These are phyloP conservation scores for Phaenicophaeus curvirostris DNA, from an alignment of 2,797 vertebrate species.

Conservation along the genomic window DNA sequence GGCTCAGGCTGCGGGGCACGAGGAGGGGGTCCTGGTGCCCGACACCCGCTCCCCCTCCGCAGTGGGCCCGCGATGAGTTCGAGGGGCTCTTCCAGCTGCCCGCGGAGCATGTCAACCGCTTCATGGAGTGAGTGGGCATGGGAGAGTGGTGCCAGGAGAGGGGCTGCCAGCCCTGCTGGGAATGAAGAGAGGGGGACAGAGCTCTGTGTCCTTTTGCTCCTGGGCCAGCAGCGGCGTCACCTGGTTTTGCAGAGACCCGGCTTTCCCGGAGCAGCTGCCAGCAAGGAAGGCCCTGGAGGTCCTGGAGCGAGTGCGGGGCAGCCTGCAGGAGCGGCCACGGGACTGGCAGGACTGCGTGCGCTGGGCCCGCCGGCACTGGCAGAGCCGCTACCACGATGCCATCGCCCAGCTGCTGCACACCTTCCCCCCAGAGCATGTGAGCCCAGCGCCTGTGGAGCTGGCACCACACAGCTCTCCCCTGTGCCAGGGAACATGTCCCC, in stretches of 20 bases:
- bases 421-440: conserved; percentile 82
- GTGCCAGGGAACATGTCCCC: accelerated
- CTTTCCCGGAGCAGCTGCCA: conserved; percentile 68
- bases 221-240: background rate
- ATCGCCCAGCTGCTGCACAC: conserved; percentile 82
- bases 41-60: background rate
- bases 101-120: conserved; percentile 82
- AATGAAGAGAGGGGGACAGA: background rate
- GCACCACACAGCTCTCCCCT: accelerated
- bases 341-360: conserved; percentile 84
- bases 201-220: accelerated
- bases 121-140: conserved; percentile 79
- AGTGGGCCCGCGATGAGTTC: conserved; percentile 93
- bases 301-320: conserved; percentile 71
- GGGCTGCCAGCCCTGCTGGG: accelerated
- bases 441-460: accelerated
- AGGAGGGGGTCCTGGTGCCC: accelerated
- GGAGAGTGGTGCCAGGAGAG: no score
- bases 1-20: background rate
- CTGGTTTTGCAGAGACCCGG: conserved; percentile 72
- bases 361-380: conserved; percentile 87
- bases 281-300: conserved; percentile 73
- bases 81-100: conserved; percentile 86
- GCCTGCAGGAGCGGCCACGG: conserved; percentile 72
- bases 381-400: conserved; percentile 79